Conservation (phyloP, 35 echinoderm and acorn worm species). For the Acanthaster planci region DNA sequence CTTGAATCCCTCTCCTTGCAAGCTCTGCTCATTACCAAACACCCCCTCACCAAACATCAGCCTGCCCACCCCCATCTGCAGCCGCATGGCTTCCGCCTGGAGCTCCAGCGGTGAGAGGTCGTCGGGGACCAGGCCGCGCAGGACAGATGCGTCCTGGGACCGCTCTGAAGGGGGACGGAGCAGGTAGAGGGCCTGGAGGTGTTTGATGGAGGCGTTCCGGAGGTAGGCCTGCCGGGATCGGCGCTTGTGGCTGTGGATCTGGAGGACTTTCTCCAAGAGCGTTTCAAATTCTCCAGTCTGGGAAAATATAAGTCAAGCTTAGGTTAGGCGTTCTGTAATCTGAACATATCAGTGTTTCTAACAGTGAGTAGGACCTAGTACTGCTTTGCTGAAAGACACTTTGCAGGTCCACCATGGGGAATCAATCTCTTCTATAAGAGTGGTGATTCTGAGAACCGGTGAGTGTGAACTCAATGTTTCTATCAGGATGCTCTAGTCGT, state of each 20-base stretch:
- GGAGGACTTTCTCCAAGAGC: slow-evolving; percentile 3
- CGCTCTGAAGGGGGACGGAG: neutral
- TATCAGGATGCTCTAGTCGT: too few relatives aligned
- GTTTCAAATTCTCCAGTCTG: slow-evolving; percentile 20
- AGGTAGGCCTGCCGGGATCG: slow-evolving; percentile 52
- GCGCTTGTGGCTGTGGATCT: slow-evolving; percentile 10
- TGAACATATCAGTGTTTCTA: too few relatives aligned
- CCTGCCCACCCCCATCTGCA: slow-evolving; percentile 72
- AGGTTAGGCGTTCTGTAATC: too few relatives aligned
- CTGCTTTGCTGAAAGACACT: too few relatives aligned
- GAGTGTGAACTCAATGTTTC: too few relatives aligned
- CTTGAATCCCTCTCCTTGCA: slow-evolving; percentile 12
- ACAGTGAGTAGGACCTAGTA: too few relatives aligned
- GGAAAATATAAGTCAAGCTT: neutral
- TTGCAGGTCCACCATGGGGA: too few relatives aligned
- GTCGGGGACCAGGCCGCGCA: slow-evolving; percentile 21
- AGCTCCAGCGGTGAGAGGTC: slow-evolving; percentile 63
- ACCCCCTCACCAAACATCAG: slow-evolving; percentile 66
- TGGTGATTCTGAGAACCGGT: too few relatives aligned
- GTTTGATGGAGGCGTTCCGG: slow-evolving; percentile 32
- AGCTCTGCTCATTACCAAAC: slow-evolving; percentile 21
- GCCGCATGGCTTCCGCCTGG: slow-evolving; percentile 67
- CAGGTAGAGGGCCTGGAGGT: slow-evolving; percentile 49
- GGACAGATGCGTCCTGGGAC: neutral
- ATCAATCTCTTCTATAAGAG: too few relatives aligned